Evolutionary conservation across 2,888 invertebrate species (phyloP), one percentile per base, ranked within the genome.

Genomic region (Prostheceraeus crozeri): DNA sequence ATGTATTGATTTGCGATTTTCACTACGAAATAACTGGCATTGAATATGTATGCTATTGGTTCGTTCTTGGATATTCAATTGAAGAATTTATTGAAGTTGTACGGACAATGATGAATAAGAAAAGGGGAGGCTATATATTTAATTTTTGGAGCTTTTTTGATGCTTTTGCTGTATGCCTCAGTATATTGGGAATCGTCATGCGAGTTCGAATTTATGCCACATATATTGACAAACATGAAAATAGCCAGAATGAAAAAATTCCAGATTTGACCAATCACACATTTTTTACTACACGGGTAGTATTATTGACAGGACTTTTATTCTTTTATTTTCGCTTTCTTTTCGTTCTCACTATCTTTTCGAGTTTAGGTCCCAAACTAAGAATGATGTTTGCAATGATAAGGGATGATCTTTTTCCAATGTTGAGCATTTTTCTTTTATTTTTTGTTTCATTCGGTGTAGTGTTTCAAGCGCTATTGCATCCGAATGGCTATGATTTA

Each of bases 381-480:
- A 33, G 31, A 35, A 61, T 61, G 61, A 61, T 61, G 11, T n/a
- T 19, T 16, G 62, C 62, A 40, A 61, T 61, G 61, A 25, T 61
- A 14, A 54, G 14, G 16, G 14, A 33, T 36, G 61, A 61, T 53
- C 28, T 61, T 16, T 28, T 61, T 10, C 61, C 61, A 1, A 53
- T 61, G 16, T 21, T 61, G 6, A 27, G 51, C 19, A 28, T 61
- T 8, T 61, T 61, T 30, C 3, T 36, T 1, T 23, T 62, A 25
- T 61, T 61, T 35, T 53, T 61, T 28, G 14, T 54, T n/a, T 11
- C 21, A n/a, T 61, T 62, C 28, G 61, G 53, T 4, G 61, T 61
- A 2, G 33, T 19, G 1, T 54, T 60, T 11, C 60, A 61, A 40
- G 40, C 45, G 10, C 19, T 60, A 14, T 25, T 59, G 25, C 46